A percentile compares a stretch with the other conserved stretches of the same genome.
These are phyloP conservation scores for Lycocerus yunnanus DNA, from an alignment of 2,888 invertebrate species.

Conservation along the genomic window DNA sequence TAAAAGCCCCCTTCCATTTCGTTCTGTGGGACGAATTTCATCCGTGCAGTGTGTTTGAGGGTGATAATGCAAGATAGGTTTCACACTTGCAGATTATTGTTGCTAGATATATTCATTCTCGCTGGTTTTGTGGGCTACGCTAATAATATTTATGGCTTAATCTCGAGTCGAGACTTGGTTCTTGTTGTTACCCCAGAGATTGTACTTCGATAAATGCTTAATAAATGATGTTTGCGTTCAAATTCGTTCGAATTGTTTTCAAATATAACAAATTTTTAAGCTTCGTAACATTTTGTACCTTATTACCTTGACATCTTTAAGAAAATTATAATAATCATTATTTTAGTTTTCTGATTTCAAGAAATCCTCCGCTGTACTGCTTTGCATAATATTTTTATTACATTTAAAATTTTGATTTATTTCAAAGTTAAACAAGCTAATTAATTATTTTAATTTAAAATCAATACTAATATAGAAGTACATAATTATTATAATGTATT, in stretches of 20 bases:
- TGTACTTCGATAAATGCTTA: conserved; percentile 11
- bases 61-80: conserved; percentile 40
- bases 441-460: no score
- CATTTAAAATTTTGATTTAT: no score
- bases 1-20: conserved; percentile 28
- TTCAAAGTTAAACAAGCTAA: no score
- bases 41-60: conserved; percentile 27
- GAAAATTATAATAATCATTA: no score
- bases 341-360: no score
- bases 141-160: conserved; percentile 36
- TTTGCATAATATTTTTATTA: no score
- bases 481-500: no score
- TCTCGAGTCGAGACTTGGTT: conserved; percentile 27
- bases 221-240: conserved; percentile 15
- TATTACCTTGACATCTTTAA: no score
- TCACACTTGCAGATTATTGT: conserved; percentile 40
- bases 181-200: conserved; percentile 23
- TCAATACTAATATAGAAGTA: no score
- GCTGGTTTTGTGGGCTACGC: conserved; percentile 30
- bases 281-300: no score
- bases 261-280: not conserved
- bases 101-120: conserved; percentile 34
- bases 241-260: not conserved
- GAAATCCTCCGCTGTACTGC: no score
- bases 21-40: conserved; percentile 21